phyloP scores from a whole-genome alignment of 2,797 vertebrate species.

The Pseudomugil gertrudae region DNA sequence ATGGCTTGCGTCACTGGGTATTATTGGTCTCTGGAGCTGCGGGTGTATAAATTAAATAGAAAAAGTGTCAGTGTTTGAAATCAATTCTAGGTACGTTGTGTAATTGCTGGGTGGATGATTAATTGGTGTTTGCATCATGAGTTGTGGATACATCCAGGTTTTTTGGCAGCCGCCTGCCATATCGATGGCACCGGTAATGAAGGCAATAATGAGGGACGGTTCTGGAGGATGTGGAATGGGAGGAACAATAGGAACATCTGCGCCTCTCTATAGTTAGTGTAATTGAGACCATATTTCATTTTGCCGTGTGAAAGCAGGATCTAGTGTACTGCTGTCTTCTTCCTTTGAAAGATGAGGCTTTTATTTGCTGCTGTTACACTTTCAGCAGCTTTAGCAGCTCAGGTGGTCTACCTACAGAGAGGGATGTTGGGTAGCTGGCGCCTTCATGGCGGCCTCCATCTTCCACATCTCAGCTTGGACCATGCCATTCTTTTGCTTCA shows the following conservation, averaged over 20 bases:
- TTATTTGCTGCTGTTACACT: slow-evolving; percentile 38
- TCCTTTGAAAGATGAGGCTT: slow-evolving; percentile 38
- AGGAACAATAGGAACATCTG: slow-evolving; percentile 74
- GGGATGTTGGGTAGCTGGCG: slow-evolving; percentile 19
- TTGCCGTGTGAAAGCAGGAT: slow-evolving; percentile 40
- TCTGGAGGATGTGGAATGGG: slow-evolving; percentile 55
- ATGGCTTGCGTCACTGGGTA: slow-evolving; percentile 20
- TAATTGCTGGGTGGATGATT: slow-evolving; percentile 67
- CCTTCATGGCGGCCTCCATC: slow-evolving; percentile 13
- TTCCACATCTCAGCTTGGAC: slow-evolving; percentile 43
- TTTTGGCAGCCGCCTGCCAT: slow-evolving; percentile 60
- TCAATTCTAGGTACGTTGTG: slow-evolving; percentile 47
- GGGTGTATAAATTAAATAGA: slow-evolving; percentile 28
- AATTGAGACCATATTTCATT: slow-evolving; percentile 70
- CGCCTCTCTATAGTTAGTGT: slow-evolving; percentile 53
- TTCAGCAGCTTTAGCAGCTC: slow-evolving; percentile 34
- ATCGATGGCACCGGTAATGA: slow-evolving; percentile 72
- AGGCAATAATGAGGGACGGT: slow-evolving; percentile 70
- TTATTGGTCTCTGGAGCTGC: slow-evolving; percentile 2
- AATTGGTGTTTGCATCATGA: slow-evolving; percentile 67
- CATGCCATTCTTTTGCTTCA: slow-evolving; percentile 64
- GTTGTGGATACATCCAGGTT: slow-evolving; percentile 60
- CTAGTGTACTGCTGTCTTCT: slow-evolving; percentile 15
- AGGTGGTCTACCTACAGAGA: slow-evolving; percentile 44
- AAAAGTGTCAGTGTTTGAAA: slow-evolving; percentile 36